Evolutionary conservation across 2,113 vertebrate species (phyloP), one percentile per base, ranked within the genome.

Genomic region (Menura novaehollandiae): DNA sequence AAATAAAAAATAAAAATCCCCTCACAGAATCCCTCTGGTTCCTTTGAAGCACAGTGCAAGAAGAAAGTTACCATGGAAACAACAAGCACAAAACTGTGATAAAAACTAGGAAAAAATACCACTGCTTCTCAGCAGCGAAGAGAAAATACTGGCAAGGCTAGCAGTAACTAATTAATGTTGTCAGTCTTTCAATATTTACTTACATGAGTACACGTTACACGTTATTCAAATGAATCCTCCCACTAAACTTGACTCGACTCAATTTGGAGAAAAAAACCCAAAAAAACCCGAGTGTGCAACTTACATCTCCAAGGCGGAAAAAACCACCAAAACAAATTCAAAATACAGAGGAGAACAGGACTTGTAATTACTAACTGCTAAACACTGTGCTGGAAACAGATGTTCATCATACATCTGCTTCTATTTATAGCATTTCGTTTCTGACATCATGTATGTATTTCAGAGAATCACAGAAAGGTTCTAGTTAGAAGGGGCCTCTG

Each of bases 61-160:
- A 94, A 96, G 91, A 97, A 59, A 95, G 95, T 96, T 94, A 52
- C 96, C 91, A 98, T 97, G 91, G 97, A 92, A 97, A 98, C 95
- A 88, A 79, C 32, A 82, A 90, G 62, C 60, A 76, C 77, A 97
- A 95, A 88, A 94, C 33, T 74, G 66, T 79, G 93, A 79, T 88
- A 92, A 91, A 96, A 96, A 73, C 41, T 84, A 88, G 37, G 56
- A 95, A 83, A 88, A 97, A 97, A 95, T 66, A 56, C 76, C 84
- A 89, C 10, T 79, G 74, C 68, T 89, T 92, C 79, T 89, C 59
- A 97, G 91, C 62, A 96, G 62, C 79, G 35, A 93, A 86, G 86
- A 85, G 59, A 97, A 96, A 95, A 90, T 58, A 68, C 30, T 87
- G 37, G 37, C 73, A 88, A 56, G 60, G 89, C 43, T 86, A 79